A percentile compares a stretch with the other conserved stretches of the same genome.
phyloP scores from a whole-genome alignment of 1,140 invertebrate genomes.

The Panagrolaimus sp. region DNA sequence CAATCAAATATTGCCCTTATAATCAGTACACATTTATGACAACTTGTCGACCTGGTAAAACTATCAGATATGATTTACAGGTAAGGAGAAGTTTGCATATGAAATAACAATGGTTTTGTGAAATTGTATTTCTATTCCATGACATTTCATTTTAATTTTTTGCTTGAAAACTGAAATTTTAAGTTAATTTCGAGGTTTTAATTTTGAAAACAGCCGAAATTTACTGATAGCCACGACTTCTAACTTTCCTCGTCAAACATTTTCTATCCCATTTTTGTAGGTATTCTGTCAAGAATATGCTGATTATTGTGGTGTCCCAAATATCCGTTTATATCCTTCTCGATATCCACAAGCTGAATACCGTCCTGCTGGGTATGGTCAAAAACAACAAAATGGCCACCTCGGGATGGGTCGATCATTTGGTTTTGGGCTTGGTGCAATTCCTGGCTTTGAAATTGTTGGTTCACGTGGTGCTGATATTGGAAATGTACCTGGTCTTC shows the following conservation, averaged over 20 bases:
- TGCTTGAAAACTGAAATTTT: too few relatives aligned
- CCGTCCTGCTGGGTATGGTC: conserved; percentile 37
- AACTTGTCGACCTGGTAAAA: conserved; percentile 42
- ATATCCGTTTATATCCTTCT: conserved; percentile 36
- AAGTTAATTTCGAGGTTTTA: too few relatives aligned
- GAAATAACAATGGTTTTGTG: too few relatives aligned
- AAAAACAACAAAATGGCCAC: conserved; percentile 46
- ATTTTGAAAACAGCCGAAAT: too few relatives aligned
- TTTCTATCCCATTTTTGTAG: too few relatives aligned
- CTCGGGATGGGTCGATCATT: conserved; percentile 38
- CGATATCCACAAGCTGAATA: conserved; percentile 23
- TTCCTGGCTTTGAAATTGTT: conserved; percentile 33
- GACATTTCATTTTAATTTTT: too few relatives aligned
- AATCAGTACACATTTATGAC: conserved; percentile 46
- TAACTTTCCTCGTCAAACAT: too few relatives aligned
- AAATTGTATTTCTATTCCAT: too few relatives aligned
- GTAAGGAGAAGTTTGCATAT: conserved; percentile 10
- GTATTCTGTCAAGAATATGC: conserved; percentile 44
- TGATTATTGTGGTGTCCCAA: conserved; percentile 39
- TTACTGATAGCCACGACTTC: too few relatives aligned
- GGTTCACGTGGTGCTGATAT: conserved; percentile 36
- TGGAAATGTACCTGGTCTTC: conserved; percentile 35
- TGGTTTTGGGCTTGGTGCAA: conserved; percentile 35
- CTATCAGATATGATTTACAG: conserved; percentile 42
- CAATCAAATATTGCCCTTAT: conserved; percentile 39